phyloP scores from a whole-genome alignment of 2,797 vertebrate species.

The Potorous gilbertii region DNA sequence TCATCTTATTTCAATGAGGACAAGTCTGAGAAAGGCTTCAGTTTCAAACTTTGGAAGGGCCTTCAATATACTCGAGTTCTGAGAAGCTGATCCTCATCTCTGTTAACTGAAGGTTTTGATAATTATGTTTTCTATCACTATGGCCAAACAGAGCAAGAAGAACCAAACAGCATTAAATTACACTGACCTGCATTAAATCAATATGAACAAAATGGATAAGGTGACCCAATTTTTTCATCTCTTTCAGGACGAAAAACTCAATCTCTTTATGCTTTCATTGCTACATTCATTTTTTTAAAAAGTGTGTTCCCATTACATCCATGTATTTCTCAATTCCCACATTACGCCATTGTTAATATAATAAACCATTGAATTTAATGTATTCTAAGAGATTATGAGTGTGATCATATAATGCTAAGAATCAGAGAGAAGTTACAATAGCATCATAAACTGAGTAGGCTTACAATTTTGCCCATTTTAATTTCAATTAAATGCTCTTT shows the following conservation, averaged over 20 bases:
- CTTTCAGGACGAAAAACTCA: constrained; percentile 66
- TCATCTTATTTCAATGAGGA: neutral
- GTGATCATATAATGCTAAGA: constrained; percentile 47
- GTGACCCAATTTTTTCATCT: constrained; percentile 74
- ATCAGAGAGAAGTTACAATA: constrained; percentile 50
- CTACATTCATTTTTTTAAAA: constrained; percentile 53
- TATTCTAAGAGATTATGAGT: constrained; percentile 56
- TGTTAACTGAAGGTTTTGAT: constrained; percentile 77
- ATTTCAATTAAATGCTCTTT: constrained; percentile 65
- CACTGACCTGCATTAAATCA: constrained; percentile 80
- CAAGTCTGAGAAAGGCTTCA: constrained; percentile 47
- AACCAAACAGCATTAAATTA: constrained; percentile 80
- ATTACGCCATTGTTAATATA: constrained; percentile 43
- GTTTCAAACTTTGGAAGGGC: constrained; percentile 58
- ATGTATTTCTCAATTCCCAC: constrained; percentile 42
- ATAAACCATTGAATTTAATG: constrained; percentile 53
- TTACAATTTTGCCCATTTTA: constrained; percentile 71
- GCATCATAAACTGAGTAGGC: constrained; percentile 60
- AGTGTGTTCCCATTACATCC: constrained; percentile 48
- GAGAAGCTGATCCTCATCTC: constrained; percentile 71
- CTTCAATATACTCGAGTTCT: constrained; percentile 62
- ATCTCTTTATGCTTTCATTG: constrained; percentile 37
- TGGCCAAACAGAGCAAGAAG: constrained; percentile 80
- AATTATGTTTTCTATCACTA: constrained; percentile 83
- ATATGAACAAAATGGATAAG: constrained; percentile 73